These are phyloP conservation scores for Protosalanx chinensis DNA, from an alignment of 2,797 vertebrate genomes.

Conservation along the genomic window DNA sequence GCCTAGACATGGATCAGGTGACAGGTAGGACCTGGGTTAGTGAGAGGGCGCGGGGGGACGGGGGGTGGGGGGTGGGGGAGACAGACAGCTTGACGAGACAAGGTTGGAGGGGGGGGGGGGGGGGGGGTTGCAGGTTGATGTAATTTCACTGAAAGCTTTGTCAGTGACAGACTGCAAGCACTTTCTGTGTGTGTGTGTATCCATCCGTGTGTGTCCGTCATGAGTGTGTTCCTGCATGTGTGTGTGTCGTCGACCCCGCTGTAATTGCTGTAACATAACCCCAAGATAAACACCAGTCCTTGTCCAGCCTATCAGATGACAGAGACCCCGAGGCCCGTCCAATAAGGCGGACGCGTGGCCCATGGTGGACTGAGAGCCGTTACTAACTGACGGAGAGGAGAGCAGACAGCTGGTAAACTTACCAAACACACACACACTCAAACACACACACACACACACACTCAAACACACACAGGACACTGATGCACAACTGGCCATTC, in stretches of 20 bases:
- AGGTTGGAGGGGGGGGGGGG: conserved; percentile 29
- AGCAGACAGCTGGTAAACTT: background rate
- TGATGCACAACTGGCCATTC: conserved; percentile 8
- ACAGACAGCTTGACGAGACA: conserved; percentile 29
- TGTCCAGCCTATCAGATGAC: conserved; percentile 43
- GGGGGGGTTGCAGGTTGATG: conserved; percentile 2
- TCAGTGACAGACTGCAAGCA: conserved; percentile 35
- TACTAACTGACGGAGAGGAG: background rate
- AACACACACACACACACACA: conserved; percentile 13
- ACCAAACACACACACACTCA: conserved; percentile 18
- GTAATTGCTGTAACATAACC: conserved; percentile 55
- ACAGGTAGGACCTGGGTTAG: conserved; percentile 27
- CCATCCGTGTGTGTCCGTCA: conserved; percentile 10
- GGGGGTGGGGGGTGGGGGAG: conserved; percentile 10
- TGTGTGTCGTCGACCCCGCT: conserved; percentile 30
- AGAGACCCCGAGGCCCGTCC: background rate
- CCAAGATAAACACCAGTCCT: conserved; percentile 47
- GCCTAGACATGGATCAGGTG: conserved; percentile 37
- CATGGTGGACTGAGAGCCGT: background rate
- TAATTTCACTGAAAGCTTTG: conserved; percentile 35
- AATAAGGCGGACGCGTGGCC: background rate
- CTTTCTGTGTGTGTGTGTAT: conserved; percentile 11
- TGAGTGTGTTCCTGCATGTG: conserved; percentile 14
- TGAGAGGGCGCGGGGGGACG: background rate
- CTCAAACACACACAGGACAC: conserved; percentile 16